These are phyloP conservation scores for Cheilosia vernalis DNA, from an alignment of 2,888 invertebrate species.

Conservation along the genomic window DNA sequence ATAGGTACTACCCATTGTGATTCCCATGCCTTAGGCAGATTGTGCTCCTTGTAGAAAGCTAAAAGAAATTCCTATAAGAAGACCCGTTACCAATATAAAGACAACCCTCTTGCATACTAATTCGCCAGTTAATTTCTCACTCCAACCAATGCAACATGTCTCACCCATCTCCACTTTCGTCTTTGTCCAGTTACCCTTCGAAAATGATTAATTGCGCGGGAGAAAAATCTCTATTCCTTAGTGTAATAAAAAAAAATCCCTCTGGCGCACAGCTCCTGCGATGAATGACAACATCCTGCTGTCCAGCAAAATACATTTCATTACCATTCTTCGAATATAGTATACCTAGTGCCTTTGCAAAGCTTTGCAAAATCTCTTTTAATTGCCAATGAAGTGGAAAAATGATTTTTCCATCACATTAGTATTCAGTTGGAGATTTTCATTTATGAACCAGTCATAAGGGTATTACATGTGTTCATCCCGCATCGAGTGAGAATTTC, in stretches of 20 bases:
- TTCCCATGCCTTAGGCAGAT: too few relatives aligned
- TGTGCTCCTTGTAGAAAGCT: too few relatives aligned
- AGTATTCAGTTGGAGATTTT: conserved; percentile 82
- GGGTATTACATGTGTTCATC: conserved; percentile 77
- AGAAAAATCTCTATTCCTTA: conserved; percentile 11
- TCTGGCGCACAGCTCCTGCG: conserved; percentile 13
- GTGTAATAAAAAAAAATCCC: conserved; percentile 5
- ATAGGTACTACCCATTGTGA: too few relatives aligned
- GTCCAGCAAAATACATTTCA: conserved; percentile 33
- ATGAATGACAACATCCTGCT: conserved; percentile 54
- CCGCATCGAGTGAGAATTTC: not conserved
- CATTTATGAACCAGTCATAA: conserved; percentile 83
- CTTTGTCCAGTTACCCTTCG: too few relatives aligned
- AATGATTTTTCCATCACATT: conserved; percentile 83
- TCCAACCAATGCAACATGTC: conserved; percentile 7
- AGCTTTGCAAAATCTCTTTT: conserved; percentile 79
- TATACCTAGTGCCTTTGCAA: conserved; percentile 6
- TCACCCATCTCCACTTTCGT: not conserved
- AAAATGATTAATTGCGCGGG: conserved; percentile 28
- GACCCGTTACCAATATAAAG: not conserved
- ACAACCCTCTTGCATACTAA: not conserved
- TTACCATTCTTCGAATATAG: not conserved
- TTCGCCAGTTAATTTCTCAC: not conserved
- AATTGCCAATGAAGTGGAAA: conserved; percentile 83
- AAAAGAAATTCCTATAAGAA: not conserved